Percentiles rank a stretch among this genome's conserved stretches.
phyloP scores from a whole-genome alignment of 2,888 invertebrate genomes.

The Boloria selene region DNA sequence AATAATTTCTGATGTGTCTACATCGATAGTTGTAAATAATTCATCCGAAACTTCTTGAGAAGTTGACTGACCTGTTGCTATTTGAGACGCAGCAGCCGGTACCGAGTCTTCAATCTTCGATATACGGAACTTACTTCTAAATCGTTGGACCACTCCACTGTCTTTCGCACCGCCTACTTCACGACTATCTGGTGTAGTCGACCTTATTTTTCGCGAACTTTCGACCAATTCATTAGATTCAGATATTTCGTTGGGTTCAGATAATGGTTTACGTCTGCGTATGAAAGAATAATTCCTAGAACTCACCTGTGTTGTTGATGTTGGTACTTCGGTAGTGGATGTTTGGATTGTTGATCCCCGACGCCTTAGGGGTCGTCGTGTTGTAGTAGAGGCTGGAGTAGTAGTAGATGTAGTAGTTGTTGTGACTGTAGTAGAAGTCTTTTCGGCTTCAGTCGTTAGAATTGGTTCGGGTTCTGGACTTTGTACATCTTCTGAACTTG shows the following conservation, averaged over 20 bases:
- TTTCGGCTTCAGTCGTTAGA: conserved; percentile 53
- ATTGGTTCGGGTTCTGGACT: conserved; percentile 51
- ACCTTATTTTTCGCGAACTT: conserved; percentile 66
- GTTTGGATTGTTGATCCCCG: conserved; percentile 52
- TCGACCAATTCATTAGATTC: conserved; percentile 60
- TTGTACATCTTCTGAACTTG: conserved; percentile 53
- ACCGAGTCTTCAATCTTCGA: conserved; percentile 60
- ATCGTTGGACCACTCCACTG: conserved; percentile 49
- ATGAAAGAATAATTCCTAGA: conserved; percentile 77
- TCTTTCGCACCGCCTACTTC: conserved; percentile 56
- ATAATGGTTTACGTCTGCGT: conserved; percentile 67
- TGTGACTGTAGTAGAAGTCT: conserved; percentile 50
- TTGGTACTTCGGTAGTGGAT: conserved; percentile 53
- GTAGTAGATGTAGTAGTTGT: conserved; percentile 50
- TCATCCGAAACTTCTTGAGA: conserved; percentile 71
- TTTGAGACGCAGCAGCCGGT: conserved; percentile 65
- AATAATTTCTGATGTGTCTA: conserved; percentile 52
- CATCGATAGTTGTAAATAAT: conserved; percentile 79
- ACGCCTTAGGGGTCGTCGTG: conserved; percentile 57
- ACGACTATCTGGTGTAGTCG: conserved; percentile 76
- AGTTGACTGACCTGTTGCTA: conserved; percentile 63
- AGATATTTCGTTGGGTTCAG: conserved; percentile 69
- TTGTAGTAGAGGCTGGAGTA: conserved; percentile 46
- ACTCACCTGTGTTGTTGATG: conserved; percentile 79
- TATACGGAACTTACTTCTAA: conserved; percentile 56